phyloP scores from a whole-genome alignment of 2,797 vertebrate species.

The Delichon dasypus region DNA sequence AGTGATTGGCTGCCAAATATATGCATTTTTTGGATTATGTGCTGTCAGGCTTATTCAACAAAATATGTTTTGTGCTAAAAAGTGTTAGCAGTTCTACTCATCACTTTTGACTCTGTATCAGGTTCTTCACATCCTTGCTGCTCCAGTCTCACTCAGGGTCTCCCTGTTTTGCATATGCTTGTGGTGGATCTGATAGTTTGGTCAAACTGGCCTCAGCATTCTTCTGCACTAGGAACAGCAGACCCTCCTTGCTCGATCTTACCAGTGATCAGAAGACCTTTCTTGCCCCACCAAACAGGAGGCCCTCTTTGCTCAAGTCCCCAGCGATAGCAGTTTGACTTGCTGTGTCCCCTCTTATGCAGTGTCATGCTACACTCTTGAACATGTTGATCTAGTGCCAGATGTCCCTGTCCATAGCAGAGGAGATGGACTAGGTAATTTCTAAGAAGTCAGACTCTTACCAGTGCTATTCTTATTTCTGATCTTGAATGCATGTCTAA shows the following conservation, averaged over 20 bases:
- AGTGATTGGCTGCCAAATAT: background rate
- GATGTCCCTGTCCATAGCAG: background rate
- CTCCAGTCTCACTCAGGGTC: background rate
- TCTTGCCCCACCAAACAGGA: background rate
- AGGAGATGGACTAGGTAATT: background rate
- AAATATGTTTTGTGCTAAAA: background rate
- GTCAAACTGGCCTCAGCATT: background rate
- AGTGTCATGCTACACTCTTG: fast-evolving
- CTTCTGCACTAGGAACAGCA: background rate
- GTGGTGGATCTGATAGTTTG: background rate
- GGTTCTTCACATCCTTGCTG: background rate
- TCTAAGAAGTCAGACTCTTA: background rate
- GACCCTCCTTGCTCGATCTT: fast-evolving
- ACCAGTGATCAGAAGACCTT: background rate
- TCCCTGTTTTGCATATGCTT: background rate
- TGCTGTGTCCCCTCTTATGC: background rate
- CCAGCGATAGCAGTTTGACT: background rate
- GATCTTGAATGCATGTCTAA: background rate
- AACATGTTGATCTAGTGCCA: background rate
- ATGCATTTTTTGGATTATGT: background rate
- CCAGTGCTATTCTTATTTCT: background rate
- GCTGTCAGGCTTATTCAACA: background rate
- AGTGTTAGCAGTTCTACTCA: background rate
- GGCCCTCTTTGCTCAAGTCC: background rate
- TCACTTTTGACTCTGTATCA: background rate